These are phyloP conservation scores for Pectinophora gossypiella DNA, from an alignment of 1,140 invertebrate genomes.

Conservation along the genomic window DNA sequence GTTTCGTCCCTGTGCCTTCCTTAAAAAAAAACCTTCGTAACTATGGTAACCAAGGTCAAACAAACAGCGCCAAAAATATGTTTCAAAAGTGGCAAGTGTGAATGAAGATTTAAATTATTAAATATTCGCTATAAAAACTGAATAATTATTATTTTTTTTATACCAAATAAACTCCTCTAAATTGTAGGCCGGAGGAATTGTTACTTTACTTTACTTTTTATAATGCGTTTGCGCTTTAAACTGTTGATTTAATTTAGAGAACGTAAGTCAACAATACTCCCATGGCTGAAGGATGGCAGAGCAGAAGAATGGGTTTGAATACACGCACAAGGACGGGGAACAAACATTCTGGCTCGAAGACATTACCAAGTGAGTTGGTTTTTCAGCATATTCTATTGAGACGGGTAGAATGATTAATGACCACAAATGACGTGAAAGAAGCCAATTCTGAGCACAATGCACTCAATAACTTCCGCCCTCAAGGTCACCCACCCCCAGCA, in stretches of 20 bases:
- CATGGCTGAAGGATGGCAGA: conserved; percentile 58
- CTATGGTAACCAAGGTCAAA: conserved; percentile 68
- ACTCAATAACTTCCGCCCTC: conserved; percentile 20
- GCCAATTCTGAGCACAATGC: conserved; percentile 13
- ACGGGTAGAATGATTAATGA: conserved; percentile 32
- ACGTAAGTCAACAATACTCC: conserved; percentile 7
- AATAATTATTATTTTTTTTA: not conserved
- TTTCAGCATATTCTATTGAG: conserved; percentile 2
- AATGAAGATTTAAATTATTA: conserved; percentile 30
- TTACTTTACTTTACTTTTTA: not conserved
- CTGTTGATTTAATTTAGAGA: not conserved
- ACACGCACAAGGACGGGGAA: conserved; percentile 36
- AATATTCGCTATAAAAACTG: conserved; percentile 28
- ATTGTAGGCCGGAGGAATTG: not conserved
- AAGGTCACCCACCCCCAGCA: conserved; percentile 15
- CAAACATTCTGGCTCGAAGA: conserved; percentile 62
- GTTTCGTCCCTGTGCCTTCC: too few species aligned
- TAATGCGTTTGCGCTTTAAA: not conserved
- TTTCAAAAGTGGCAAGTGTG: conserved; percentile 65
- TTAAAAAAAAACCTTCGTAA: too few species aligned
- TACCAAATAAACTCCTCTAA: not conserved
- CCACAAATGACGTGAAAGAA: conserved; percentile 15
- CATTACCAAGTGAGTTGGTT: conserved; percentile 54
- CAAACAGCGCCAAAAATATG: conserved; percentile 63
- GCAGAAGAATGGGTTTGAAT: conserved; percentile 40